phyloP scores from a whole-genome alignment of 2,113 vertebrate genomes.

The Bagarius yarrelli region DNA sequence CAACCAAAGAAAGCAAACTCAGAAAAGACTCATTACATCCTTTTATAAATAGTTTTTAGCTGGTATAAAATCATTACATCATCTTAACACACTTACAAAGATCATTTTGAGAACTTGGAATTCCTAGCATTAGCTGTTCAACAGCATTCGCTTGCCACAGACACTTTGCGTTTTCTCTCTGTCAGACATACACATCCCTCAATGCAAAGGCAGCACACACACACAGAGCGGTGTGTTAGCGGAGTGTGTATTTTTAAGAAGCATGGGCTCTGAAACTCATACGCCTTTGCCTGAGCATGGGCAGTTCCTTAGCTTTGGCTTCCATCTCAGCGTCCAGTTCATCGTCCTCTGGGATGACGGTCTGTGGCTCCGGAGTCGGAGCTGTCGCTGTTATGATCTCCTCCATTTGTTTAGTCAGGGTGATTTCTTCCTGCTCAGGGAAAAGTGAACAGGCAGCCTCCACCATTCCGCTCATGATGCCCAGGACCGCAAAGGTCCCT shows the following conservation, averaged over 20 bases:
- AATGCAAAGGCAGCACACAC: constrained; percentile 36
- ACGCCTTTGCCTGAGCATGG: constrained; percentile 46
- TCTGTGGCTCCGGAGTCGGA: constrained; percentile 29
- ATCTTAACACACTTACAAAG: constrained; percentile 39
- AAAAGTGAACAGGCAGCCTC: constrained; percentile 80
- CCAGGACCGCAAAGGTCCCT: constrained; percentile 79
- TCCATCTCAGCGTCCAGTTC: constrained; percentile 38
- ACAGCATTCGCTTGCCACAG: constrained; percentile 56
- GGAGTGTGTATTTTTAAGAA: constrained; percentile 52
- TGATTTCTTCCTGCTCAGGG: constrained; percentile 59
- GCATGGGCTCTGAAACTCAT: constrained; percentile 59
- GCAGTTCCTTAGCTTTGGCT: constrained; percentile 54
- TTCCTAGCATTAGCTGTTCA: constrained; percentile 57
- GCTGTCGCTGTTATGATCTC: constrained; percentile 39
- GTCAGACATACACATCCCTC: constrained; percentile 20
- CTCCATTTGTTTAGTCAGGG: constrained; percentile 25
- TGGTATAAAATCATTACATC: constrained; percentile 49
- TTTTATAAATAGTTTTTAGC: constrained; percentile 48
- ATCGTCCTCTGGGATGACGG: constrained; percentile 27
- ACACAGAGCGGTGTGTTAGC: constrained; percentile 9
- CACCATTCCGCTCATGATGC: constrained; percentile 78
- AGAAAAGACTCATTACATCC: constrained; percentile 44
- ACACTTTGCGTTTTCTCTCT: constrained; percentile 22
- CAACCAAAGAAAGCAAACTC: constrained; percentile 37
- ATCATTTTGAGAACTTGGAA: constrained; percentile 14